Evolutionary conservation across 2,797 vertebrate species (phyloP), one percentile per base, ranked within the genome.

Genomic region (Thaleichthys pacificus): DNA sequence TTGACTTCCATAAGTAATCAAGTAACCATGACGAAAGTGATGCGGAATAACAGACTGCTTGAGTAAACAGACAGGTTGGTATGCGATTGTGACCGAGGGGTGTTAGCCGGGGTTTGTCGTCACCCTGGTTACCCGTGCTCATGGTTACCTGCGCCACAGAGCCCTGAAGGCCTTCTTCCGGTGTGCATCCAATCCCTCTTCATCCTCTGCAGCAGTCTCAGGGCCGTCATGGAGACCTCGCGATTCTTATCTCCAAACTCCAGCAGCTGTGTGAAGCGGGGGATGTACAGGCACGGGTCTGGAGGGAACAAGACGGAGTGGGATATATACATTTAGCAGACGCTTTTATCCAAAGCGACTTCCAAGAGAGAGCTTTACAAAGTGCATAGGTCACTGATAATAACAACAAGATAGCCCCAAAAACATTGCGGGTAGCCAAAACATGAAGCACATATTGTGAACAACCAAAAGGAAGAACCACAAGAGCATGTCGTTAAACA

Each of bases 141-240:
- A 17, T 28, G 72, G 69, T n/a, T 86, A 99, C 98, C 97, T 83
- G 98, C 97, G 21, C 98, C 97, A 0, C 97, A 99, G 75, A 99
- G 96, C 26, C 98, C 98, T 0, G 97, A 97, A 0, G 98, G 98
- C 66, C 98, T 91, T 60, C 97, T 94, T 51, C 97, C 98, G 0
- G 97, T 97, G 92, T 99, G 97, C 96, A 99, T 99, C 98, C 97
- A 99, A 91, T 99, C 97, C 80, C 98, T 87, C 92, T 99, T 99
- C 97, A 99, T 99, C 83, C 97, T 93, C 93, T 99, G 97, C 70
- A 99, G 87, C 62, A 99, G 93, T 54, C 97, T 81, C 78, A 99
- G 82, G 0, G 98, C 97, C 0, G 97, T 98, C 97, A 98, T 99
- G 75, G 96, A 96, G 17, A 99, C 98, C 8, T 99, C 97, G 0